Conservation (phyloP, 2,888 invertebrate species). For the Strigamia transsilvanica region DNA sequence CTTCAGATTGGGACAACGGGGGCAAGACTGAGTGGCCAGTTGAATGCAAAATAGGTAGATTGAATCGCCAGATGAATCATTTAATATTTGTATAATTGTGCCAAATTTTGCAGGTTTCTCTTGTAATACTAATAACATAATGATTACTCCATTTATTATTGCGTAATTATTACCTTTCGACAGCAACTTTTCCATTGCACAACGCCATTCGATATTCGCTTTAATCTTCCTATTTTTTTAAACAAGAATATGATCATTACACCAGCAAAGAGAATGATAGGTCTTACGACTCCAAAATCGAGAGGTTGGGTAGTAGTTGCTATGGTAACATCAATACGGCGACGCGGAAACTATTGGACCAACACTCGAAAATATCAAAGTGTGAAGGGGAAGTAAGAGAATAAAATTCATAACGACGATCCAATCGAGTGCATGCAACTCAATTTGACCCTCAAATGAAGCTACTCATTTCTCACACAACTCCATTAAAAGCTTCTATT, state of each 20-base stretch:
- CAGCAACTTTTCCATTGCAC: too few species aligned
- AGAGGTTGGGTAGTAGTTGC: slow-evolving; percentile 4
- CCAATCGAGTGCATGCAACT: slow-evolving; percentile 39
- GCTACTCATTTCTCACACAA: slow-evolving; percentile 34
- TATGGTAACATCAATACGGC: slow-evolving; percentile 32
- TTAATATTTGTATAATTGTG: too few species aligned
- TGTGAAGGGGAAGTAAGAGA: slow-evolving; percentile 19
- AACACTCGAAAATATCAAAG: slow-evolving; percentile 43
- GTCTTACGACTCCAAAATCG: slow-evolving; percentile 14
- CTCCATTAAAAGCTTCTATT: slow-evolving; percentile 42
- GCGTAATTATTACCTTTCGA: too few species aligned
- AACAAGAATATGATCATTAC: neutral
- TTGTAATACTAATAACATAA: too few species aligned
- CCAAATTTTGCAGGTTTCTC: too few species aligned
- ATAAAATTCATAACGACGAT: slow-evolving; percentile 42
- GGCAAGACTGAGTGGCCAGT: too few species aligned
- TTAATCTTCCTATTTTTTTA: neutral
- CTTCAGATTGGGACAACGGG: too few species aligned
- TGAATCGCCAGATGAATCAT: too few species aligned
- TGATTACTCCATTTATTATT: too few species aligned
- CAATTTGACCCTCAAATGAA: slow-evolving; percentile 24
- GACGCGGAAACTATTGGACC: slow-evolving; percentile 30
- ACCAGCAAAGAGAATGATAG: slow-evolving; percentile 16
- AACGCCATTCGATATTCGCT: neutral
- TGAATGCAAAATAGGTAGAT: too few species aligned